Base-by-base conservation (phyloP, 2,797 vertebrate genomes). In the Muscicapa striata region DNA sequence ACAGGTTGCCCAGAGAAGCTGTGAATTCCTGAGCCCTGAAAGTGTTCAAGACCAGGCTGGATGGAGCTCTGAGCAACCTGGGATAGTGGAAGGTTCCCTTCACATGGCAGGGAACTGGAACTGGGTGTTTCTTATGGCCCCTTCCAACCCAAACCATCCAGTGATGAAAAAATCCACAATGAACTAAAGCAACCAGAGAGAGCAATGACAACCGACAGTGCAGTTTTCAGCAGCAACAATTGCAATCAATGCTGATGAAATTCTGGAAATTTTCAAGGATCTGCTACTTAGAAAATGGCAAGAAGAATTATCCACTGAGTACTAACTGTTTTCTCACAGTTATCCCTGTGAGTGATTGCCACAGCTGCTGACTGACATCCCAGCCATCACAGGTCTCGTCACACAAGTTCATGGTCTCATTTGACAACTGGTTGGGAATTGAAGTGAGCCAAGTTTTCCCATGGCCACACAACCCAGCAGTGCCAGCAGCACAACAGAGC, bases 171-270 rank as follows among this genome's bases (percentile, higher is more conserved):
- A 49, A 30, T 49, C 43, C 20, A 34, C 18, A 22, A 4, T 27
- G 26, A 73, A 43, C 76, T 55, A 43, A 45, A 59, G 11, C 36
- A 72, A 58, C 5, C 23, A 20, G 59, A 49, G 34, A 59, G 5
- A 80, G 4, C 74, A 41, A 51, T 10, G 5, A 40, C 48, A 77
- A 45, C 4, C 2, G 1, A 45, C 15, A 1, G 0, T 15, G 43
- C 4, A 13, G 66, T 43, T 84, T 30, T 32, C 46, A 58, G 30
- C 41, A 87, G 34, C 30, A 74, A 9, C 3, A 29, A 16, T 18
- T 59, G 4, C 40, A 49, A 6, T 34, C 48, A 67, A 15, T 40
- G 19, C 6, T 70, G 62, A 19, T 41, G n/a, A 23, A 40, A 70
- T 27, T 19, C 29, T 79, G 29, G 36, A 73, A 73, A 32, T 51